These are phyloP conservation scores for Callopanchax toddi DNA, from an alignment of 2,113 vertebrate genomes.

Conservation along the genomic window DNA sequence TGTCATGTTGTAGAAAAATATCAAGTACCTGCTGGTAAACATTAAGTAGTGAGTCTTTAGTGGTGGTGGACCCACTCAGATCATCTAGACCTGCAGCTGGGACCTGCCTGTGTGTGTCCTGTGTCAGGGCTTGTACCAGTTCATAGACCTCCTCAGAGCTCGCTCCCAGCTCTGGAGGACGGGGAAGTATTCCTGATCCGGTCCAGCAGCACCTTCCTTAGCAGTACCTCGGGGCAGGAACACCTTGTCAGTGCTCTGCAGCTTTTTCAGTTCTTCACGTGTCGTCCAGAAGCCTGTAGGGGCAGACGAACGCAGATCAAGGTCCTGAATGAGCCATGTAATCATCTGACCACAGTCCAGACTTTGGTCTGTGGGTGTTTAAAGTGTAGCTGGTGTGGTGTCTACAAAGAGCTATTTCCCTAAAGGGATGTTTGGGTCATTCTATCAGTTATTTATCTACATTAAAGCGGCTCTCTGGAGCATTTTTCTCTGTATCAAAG, in stretches of 20 bases:
- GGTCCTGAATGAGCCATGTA: too few relatives aligned
- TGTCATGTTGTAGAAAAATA: neutral
- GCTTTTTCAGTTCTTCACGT: slow-evolving; percentile 88
- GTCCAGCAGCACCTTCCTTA: neutral
- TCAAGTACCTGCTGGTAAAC: neutral
- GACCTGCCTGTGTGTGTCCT: neutral
- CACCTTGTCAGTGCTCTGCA: slow-evolving; percentile 79
- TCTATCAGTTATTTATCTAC: too few relatives aligned
- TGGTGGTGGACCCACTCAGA: too few relatives aligned
- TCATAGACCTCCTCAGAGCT: slow-evolving; percentile 85
- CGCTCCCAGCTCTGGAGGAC: slow-evolving; percentile 88
- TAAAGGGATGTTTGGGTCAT: too few relatives aligned
- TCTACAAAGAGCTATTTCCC: too few relatives aligned
- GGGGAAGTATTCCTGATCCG: slow-evolving; percentile 71
- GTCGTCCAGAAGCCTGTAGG: slow-evolving; percentile 88
- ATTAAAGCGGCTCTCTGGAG: too few relatives aligned
- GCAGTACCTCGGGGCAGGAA: slow-evolving; percentile 81
- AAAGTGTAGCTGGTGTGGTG: too few relatives aligned
- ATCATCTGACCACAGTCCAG: too few relatives aligned
- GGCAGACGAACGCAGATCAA: neutral
- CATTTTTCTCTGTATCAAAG: too few relatives aligned
- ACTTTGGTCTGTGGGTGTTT: too few relatives aligned
- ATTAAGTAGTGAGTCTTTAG: too few relatives aligned
- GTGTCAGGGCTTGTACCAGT: slow-evolving; percentile 85
- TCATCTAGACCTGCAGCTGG: neutral